Evolutionary conservation across 2,797 vertebrate genomes (phyloP).

Genomic region (Protosalanx chinensis): DNA sequence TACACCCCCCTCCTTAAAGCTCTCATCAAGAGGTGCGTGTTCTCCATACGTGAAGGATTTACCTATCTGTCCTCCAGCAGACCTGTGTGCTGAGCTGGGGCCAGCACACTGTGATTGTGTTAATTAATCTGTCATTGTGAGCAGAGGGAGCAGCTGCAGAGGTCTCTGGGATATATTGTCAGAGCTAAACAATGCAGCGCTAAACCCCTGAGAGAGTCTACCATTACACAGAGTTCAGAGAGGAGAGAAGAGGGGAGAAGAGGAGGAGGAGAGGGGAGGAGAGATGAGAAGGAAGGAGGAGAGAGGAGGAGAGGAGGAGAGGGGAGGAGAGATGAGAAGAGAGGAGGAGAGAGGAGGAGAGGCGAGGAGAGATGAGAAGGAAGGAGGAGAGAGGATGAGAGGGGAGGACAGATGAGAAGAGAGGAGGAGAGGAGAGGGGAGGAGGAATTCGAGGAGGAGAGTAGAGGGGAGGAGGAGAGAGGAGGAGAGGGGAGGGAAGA

Average conservation of each 20-base stretch:
- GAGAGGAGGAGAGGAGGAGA: constrained; percentile 25
- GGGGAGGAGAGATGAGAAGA: constrained; percentile 45
- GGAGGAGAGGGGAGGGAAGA: constrained; percentile 61
- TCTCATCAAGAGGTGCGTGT: constrained; percentile 76
- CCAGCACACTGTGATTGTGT: constrained; percentile 96
- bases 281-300: too few relatives aligned
- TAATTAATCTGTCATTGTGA: constrained; percentile 99
- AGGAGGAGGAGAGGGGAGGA: background rate
- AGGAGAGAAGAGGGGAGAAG: constrained; percentile 48
- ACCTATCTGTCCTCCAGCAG: constrained; percentile 96
- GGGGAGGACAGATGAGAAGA: constrained; percentile 56
- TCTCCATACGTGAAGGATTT: constrained; percentile 92
- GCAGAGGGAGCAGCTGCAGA: constrained; percentile 93
- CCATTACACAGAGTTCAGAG: constrained; percentile 87
- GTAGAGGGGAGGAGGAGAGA: constrained; percentile 12
- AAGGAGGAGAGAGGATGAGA: constrained; percentile 56
- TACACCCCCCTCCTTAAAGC: constrained; percentile 70
- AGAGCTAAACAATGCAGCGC: constrained; percentile 95
- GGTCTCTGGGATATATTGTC: constrained; percentile 94
- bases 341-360: constrained; percentile 39
- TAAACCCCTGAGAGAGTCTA: constrained; percentile 94
- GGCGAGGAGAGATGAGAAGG: background rate
- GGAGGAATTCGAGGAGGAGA: too few relatives aligned
- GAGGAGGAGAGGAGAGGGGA: constrained; percentile 14
- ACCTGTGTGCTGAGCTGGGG: constrained; percentile 94